phyloP scores from a whole-genome alignment of 2,797 vertebrate genomes.

The Triplophysa yarkandensis region DNA sequence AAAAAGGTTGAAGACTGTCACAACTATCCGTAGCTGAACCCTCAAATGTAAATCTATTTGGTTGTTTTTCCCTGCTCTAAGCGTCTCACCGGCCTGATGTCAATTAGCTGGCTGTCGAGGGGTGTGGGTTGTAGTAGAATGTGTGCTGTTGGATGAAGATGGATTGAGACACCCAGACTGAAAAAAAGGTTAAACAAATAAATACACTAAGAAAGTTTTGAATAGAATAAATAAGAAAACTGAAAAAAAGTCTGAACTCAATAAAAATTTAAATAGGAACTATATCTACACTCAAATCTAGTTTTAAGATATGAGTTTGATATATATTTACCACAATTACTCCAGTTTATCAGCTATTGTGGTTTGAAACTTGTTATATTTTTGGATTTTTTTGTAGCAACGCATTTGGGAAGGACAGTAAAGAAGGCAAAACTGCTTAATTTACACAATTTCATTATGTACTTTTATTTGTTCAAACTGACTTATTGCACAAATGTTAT shows the following conservation, averaged over 20 bases:
- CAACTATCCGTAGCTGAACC: slow-evolving; percentile 19
- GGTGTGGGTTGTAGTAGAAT: neutral
- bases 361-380: neutral
- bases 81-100: slow-evolving; percentile 36
- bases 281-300: too few species aligned
- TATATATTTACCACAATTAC: too few species aligned
- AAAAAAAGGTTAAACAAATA: neutral
- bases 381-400: neutral
- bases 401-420: neutral
- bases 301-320: too few species aligned
- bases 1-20: slow-evolving; percentile 32
- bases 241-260: neutral
- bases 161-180: slow-evolving; percentile 4
- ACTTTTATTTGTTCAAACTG: neutral
- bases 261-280: too few species aligned
- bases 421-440: neutral
- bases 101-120: slow-evolving; percentile 27
- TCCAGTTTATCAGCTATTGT: neutral
- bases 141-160: neutral
- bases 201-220: neutral
- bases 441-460: neutral
- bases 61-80: slow-evolving; percentile 35
- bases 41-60: slow-evolving; percentile 31
- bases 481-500: neutral
- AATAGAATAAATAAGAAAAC: neutral